These are phyloP conservation scores for Diadromus collaris DNA, from an alignment of 2,888 invertebrate species.

Conservation along the genomic window DNA sequence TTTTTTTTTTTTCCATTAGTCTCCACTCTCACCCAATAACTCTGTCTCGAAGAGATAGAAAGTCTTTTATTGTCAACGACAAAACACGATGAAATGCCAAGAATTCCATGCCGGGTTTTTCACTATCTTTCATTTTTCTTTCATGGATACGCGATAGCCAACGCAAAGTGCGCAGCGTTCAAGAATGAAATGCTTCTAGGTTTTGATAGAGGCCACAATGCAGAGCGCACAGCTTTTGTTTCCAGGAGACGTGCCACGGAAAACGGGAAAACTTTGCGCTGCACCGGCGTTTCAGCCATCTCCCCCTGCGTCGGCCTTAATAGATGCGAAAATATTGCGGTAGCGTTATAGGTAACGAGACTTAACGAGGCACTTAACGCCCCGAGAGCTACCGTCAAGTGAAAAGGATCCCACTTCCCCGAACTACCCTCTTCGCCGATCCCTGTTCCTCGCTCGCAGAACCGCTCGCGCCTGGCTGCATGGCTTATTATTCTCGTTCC, in stretches of 20 bases:
- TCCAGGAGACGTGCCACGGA: slow-evolving; percentile 41
- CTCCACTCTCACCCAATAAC: not conserved
- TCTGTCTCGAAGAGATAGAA: not conserved
- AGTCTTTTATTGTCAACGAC: not conserved
- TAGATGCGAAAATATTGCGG: slow-evolving; percentile 76
- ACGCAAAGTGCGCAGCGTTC: not conserved
- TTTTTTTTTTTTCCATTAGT: not conserved
- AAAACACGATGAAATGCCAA: not conserved
- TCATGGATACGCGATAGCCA: slow-evolving; percentile 16
- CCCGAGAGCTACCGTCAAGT: slow-evolving; percentile 63
- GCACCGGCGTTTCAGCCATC: slow-evolving; percentile 38
- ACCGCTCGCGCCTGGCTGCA: slow-evolving; percentile 37
- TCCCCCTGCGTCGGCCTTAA: slow-evolving; percentile 63
- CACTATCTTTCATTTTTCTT: slow-evolving; percentile 3
- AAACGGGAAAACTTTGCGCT: slow-evolving; percentile 58
- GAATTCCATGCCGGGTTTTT: not conserved
- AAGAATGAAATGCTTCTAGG: slow-evolving; percentile 47
- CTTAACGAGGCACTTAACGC: slow-evolving; percentile 71
- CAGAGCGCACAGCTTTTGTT: slow-evolving; percentile 53
- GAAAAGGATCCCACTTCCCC: slow-evolving; percentile 62
- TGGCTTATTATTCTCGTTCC: slow-evolving; percentile 74
- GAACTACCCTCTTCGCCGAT: slow-evolving; percentile 3
- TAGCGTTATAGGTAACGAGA: slow-evolving; percentile 65
- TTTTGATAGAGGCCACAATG: slow-evolving; percentile 55
- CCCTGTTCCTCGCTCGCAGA: slow-evolving; percentile 21